Conservation (phyloP, 2,113 vertebrate genomes). For the Euleptes europaea region DNA sequence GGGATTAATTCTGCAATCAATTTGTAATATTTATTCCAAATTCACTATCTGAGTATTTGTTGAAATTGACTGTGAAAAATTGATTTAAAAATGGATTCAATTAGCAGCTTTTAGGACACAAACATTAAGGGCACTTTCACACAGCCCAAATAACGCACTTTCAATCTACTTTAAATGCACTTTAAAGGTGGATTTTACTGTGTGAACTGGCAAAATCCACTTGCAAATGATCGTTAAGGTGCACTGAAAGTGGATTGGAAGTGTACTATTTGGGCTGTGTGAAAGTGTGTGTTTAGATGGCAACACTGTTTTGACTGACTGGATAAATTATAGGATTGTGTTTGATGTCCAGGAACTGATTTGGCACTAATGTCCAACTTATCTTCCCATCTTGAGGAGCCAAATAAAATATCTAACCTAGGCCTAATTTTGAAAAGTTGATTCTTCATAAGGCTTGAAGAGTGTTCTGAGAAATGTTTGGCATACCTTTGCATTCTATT, state of each 20-base stretch:
- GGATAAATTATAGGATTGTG: constrained; percentile 81
- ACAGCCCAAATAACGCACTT: too few relatives aligned
- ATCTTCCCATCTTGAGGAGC: constrained; percentile 75
- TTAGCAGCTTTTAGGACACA: constrained; percentile 83
- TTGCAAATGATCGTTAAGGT: too few relatives aligned
- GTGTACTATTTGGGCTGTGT: too few relatives aligned
- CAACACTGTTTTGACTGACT: constrained; percentile 88
- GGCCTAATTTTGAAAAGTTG: constrained; percentile 77
- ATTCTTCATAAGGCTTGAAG: constrained; percentile 79
- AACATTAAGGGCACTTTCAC: too few relatives aligned
- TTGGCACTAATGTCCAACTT: constrained; percentile 79
- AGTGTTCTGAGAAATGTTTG: constrained; percentile 78
- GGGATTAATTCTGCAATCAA: constrained; percentile 55
- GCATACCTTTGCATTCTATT: constrained; percentile 80
- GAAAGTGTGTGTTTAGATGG: constrained; percentile 81
- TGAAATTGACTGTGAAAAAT: constrained; percentile 73
- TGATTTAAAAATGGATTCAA: constrained; percentile 77
- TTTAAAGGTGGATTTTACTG: too few relatives aligned
- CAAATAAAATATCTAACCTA: constrained; percentile 90
- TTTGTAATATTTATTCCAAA: constrained; percentile 56
- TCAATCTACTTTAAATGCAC: too few relatives aligned
- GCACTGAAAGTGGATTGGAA: too few relatives aligned
- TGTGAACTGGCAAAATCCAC: too few relatives aligned
- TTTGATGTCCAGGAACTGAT: constrained; percentile 88
- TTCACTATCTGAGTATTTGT: constrained; percentile 71